Base-by-base conservation (phyloP, 2,113 vertebrate genomes). In the Xenopus laevis region DNA sequence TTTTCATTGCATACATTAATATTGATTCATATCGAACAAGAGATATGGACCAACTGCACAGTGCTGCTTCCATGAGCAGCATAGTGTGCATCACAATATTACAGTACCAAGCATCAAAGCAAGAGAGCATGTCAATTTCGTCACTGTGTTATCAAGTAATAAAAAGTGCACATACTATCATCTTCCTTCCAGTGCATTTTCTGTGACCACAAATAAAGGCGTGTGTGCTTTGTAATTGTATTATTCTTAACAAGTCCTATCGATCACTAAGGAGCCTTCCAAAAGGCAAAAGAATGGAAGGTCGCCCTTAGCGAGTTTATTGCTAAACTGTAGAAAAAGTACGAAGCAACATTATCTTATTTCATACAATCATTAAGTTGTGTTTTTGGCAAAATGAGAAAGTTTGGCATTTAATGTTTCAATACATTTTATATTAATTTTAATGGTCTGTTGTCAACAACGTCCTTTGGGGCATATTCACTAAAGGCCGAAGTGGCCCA, bases 21-120 rank as follows among this genome's bases (percentile, higher is more conserved):
- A 86, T 84, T 53, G 84, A 91, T 87, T 87, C 90, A 90, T 89
- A 89, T 84, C 87, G 85, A 88, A 93, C 89, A 92, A n/a, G 86
- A 85, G 88, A 85, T 89, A 88, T 88, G 89, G 88, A 90, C 84
- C 88, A 84, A 79, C 91, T 85, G 90, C 89, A 89, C 90, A 85
- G 86, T 87, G 90, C 84, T 90, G 88, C 88, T 87, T 86, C 79
- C 83, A 78, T 80, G 84, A 85, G 86, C 91, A 90, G 92, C 89
- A 89, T 10, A 82, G 79, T 86, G 86, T 89, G 86, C 86, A 87
- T 85, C 86, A 84, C 85, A 91, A 94, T 90, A 90, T 92, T 90
- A 95, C 92, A 88, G 91, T 93, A 91, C 88, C 88, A 88, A 92
- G 86, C 74, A 84, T 91, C 87, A 88, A 86, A 83, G 80, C 84